phyloP scores from a whole-genome alignment of 2,113 vertebrate genomes.

The Gymnobelideus leadbeateri region DNA sequence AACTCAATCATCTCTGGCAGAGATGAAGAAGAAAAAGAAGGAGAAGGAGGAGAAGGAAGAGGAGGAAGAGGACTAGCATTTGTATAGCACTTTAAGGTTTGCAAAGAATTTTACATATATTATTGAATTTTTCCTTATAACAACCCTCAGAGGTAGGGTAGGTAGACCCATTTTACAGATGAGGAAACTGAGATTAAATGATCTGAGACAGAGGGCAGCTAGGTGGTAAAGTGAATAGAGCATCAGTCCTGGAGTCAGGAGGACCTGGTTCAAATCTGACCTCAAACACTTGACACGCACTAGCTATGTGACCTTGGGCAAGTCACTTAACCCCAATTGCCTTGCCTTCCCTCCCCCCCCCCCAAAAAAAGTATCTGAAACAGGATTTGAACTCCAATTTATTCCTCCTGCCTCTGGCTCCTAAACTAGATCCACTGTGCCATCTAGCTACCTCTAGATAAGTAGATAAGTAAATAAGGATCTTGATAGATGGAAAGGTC shows the following conservation, averaged over 20 bases:
- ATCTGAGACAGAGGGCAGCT: not conserved
- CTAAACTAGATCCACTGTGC: not conserved
- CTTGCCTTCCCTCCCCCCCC: no score
- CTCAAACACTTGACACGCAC: no score
- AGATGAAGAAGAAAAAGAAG: not conserved
- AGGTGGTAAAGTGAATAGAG: no score
- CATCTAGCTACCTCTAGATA: not conserved
- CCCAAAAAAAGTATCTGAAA: no score
- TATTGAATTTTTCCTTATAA: not conserved
- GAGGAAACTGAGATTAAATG: not conserved
- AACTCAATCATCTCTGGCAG: not conserved
- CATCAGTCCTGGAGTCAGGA: no score
- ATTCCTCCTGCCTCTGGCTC: not conserved
- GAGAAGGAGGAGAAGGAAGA: no score
- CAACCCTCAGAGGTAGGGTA: not conserved
- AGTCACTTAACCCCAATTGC: no score
- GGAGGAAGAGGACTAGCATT: not conserved
- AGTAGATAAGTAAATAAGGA: not conserved
- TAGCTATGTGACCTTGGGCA: no score
- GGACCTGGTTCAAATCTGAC: no score
- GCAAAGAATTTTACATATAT: not conserved
- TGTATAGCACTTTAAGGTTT: not conserved
- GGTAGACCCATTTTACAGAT: not conserved
- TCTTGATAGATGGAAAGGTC: conserved; percentile 17
- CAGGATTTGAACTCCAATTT: not conserved